phyloP scores from a whole-genome alignment of 2,888 invertebrate species.

The Meloe dianella region DNA sequence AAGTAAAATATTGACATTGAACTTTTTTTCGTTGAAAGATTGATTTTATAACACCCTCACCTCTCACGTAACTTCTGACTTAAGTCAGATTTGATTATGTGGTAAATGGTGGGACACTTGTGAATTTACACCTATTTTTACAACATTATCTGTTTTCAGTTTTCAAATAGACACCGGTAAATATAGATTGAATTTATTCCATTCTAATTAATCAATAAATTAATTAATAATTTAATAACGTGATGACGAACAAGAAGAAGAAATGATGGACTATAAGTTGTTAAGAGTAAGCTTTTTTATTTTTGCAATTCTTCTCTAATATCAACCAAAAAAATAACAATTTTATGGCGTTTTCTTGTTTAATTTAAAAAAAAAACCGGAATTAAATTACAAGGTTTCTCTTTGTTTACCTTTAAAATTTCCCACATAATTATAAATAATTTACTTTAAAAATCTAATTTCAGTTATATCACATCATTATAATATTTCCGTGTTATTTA shows the following conservation, averaged over 20 bases:
- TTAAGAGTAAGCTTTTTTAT: background rate
- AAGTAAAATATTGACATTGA: constrained; percentile 8
- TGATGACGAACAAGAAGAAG: background rate
- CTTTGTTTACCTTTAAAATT: background rate
- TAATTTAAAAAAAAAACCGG: background rate
- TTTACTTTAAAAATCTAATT: background rate
- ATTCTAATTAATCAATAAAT: background rate
- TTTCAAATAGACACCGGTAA: background rate
- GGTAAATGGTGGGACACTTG: background rate
- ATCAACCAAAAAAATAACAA: background rate
- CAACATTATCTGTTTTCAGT: background rate
- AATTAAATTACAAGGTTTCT: background rate
- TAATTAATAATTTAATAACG: background rate
- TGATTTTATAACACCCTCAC: constrained; percentile 11
- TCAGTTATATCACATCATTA: constrained; percentile 17
- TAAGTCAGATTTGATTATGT: background rate
- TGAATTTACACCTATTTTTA: background rate
- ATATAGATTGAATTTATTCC: background rate
- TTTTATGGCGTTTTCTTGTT: background rate
- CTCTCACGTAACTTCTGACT: background rate
- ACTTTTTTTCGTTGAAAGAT: background rate
- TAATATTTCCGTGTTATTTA: constrained; percentile 14
- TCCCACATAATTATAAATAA: background rate
- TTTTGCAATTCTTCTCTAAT: background rate
- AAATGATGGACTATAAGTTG: background rate